Evolutionary conservation across 2,888 invertebrate species (phyloP).

Genomic region (Stenchaetothrips biformis): DNA sequence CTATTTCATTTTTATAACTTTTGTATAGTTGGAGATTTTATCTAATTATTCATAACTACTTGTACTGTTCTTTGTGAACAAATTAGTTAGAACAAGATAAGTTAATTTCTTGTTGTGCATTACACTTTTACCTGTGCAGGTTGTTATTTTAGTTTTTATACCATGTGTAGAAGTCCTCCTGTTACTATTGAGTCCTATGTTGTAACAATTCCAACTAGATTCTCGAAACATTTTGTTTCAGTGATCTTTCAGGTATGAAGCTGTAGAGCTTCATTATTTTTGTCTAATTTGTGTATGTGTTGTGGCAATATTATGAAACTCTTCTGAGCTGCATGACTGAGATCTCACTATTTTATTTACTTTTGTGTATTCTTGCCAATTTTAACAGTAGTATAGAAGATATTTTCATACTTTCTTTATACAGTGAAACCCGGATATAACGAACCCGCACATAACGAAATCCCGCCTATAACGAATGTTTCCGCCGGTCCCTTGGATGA

Average conservation of each 20-base stretch:
- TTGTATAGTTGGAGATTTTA: not conserved
- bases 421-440: not conserved
- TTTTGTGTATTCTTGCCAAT: not conserved
- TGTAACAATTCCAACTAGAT: not conserved
- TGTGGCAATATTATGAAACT: not conserved
- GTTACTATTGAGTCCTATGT: not conserved
- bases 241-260: not conserved
- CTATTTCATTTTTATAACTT: not conserved
- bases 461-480: not conserved
- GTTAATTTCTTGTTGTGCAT: too few relatives aligned
- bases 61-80: not conserved
- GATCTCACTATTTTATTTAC: conserved; percentile 1
- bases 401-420: not conserved
- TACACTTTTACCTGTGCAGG: too few relatives aligned
- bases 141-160: too few relatives aligned
- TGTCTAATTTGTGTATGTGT: not conserved
- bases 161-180: too few relatives aligned
- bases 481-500: too few relatives aligned
- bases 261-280: not conserved
- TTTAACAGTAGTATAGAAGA: not conserved
- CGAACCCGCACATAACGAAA: too few relatives aligned
- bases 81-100: too few relatives aligned
- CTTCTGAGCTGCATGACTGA: not conserved
- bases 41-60: not conserved
- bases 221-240: not conserved